phyloP scores from a whole-genome alignment of 1,140 invertebrate genomes.

The Trachymyrmex septentrionalis region DNA sequence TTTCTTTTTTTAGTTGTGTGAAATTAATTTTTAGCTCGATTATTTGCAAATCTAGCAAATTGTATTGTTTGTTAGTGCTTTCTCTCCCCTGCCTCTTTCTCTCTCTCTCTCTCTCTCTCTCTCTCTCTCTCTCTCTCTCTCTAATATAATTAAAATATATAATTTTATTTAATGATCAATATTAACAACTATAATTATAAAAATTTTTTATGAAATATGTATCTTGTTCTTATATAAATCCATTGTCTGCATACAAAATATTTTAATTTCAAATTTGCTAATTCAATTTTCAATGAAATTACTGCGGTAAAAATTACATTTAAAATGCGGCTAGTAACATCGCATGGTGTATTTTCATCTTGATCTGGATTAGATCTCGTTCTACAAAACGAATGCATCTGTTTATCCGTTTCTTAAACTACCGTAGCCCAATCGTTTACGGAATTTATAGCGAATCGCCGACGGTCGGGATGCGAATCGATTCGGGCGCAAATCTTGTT shows the following conservation, averaged over 20 bases:
- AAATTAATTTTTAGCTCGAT: neutral
- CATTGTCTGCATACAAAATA: neutral
- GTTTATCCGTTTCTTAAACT: conserved; percentile 60
- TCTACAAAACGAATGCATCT: conserved; percentile 55
- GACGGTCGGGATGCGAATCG: conserved; percentile 30
- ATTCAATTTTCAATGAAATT: neutral
- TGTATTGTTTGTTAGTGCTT: neutral
- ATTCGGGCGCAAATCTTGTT: conserved; percentile 24
- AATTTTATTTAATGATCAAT: neutral
- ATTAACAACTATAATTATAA: neutral
- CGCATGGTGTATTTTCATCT: neutral
- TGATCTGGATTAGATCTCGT: conserved; percentile 33
- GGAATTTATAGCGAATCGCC: conserved; percentile 46
- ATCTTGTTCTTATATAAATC: neutral
- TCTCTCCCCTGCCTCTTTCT: neutral
- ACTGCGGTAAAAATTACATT: neutral
- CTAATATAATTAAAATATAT: neutral
- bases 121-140: neutral
- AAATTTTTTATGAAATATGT: neutral
- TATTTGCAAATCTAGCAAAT: neutral
- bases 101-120: neutral
- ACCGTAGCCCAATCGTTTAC: conserved; percentile 27
- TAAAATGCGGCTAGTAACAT: neutral
- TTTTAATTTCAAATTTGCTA: neutral
- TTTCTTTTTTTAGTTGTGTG: neutral